Percentiles rank a stretch among this genome's conserved stretches.
Evolutionary conservation across 23 tunicate genomes (phyloP).

Genomic region (Aplidium turbinatum): DNA sequence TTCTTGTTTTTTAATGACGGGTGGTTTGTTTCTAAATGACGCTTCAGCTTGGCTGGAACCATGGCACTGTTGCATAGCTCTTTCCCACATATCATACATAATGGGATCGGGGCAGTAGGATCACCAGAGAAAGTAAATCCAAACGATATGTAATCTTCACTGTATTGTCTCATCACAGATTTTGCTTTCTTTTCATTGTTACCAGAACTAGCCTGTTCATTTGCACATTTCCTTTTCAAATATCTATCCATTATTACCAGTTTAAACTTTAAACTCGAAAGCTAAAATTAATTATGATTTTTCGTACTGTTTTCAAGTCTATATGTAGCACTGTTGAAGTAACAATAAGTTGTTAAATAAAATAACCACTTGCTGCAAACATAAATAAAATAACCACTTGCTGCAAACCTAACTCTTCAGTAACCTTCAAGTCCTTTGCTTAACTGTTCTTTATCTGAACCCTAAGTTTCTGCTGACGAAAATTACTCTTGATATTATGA

Average conservation of each 20-base stretch:
- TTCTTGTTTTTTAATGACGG: constrained; percentile 25
- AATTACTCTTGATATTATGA: no score
- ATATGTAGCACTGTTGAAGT: no score
- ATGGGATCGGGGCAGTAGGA: constrained; percentile 44
- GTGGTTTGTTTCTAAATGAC: constrained; percentile 36
- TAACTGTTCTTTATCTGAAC: no score
- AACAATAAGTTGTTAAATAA: no score
- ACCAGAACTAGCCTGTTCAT: constrained; percentile 11
- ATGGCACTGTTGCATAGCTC: constrained; percentile 40
- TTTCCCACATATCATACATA: constrained; percentile 43
- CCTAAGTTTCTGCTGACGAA: no score
- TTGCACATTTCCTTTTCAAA: constrained; percentile 23
- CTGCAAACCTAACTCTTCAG: no score
- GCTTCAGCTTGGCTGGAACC: constrained; percentile 50
- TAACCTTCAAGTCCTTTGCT: no score
- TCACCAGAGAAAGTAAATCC: constrained; percentile 44
- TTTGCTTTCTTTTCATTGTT: constrained; percentile 22
- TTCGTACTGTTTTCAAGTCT: no score
- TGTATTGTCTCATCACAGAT: constrained; percentile 39
- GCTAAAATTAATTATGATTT: no score
- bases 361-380: no score
- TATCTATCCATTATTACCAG: constrained; percentile 7
- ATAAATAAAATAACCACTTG: no score
- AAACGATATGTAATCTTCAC: constrained; percentile 38
- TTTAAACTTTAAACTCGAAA: no score